These are phyloP conservation scores for Eulacestoma nigropectus DNA, from an alignment of 2,113 vertebrate genomes.

Conservation along the genomic window DNA sequence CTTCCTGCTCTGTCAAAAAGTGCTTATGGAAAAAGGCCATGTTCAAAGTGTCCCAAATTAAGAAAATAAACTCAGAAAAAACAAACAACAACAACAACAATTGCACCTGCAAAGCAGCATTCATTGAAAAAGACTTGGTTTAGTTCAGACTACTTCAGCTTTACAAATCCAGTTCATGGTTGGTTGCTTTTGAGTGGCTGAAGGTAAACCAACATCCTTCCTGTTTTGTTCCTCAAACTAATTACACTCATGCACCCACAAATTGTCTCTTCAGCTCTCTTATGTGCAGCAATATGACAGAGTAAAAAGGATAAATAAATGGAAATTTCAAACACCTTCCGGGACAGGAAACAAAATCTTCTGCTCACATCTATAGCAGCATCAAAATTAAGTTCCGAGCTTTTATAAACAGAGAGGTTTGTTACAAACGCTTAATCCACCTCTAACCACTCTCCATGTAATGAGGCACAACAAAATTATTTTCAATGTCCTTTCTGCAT, in stretches of 20 bases:
- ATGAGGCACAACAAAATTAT: neutral
- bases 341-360: neutral
- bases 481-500: neutral
- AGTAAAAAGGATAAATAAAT: neutral
- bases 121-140: neutral
- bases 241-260: neutral
- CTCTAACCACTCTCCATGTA: neutral
- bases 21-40: neutral
- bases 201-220: neutral
- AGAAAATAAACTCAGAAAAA: neutral
- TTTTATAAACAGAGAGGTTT: neutral
- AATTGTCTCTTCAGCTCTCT: neutral
- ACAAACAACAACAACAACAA: neutral
- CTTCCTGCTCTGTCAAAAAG: neutral
- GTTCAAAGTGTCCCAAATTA: neutral
- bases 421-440: accelerated
- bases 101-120: neutral
- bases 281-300: neutral
- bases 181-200: neutral
- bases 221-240: neutral
- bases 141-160: neutral
- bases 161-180: neutral
- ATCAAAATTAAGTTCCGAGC: neutral
- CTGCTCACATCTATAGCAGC: neutral
- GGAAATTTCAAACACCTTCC: neutral